phyloP scores from a whole-genome alignment of 2,797 vertebrate genomes.

The Cheirogaleus major region DNA sequence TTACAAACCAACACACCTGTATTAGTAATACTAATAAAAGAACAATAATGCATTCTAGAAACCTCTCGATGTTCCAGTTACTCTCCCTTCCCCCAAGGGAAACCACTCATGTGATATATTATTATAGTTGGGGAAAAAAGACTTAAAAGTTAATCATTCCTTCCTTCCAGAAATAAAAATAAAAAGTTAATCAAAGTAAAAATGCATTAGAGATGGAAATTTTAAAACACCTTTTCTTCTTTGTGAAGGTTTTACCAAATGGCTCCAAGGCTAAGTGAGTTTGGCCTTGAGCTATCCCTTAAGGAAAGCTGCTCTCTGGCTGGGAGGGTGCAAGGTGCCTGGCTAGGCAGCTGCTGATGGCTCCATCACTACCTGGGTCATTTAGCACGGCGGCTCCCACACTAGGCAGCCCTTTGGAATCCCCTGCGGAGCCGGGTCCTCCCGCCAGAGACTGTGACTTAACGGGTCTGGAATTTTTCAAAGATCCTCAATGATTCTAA shows the following conservation, averaged over 20 bases:
- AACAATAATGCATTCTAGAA: not conserved
- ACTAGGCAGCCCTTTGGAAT: accelerated
- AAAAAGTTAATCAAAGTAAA: not conserved
- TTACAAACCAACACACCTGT: not conserved
- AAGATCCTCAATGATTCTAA: not conserved
- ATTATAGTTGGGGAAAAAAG: not conserved
- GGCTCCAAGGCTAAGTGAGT: not conserved
- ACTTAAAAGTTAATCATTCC: not conserved
- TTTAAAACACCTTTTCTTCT: not conserved
- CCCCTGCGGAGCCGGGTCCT: not conserved
- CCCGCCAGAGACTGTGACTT: not conserved
- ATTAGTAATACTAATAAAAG: not conserved
- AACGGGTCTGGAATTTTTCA: not conserved
- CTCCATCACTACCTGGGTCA: not conserved
- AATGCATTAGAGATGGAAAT: not conserved
- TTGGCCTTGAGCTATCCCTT: not conserved
- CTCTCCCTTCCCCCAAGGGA: not conserved
- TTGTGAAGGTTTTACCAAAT: not conserved
- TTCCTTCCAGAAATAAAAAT: too few species aligned
- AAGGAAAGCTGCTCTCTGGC: not conserved
- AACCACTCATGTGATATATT: not conserved
- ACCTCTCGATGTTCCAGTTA: too few species aligned
- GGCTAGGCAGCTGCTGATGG: not conserved
- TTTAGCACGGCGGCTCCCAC: not conserved
- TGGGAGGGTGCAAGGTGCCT: too few species aligned